Evolutionary conservation across 2,113 vertebrate genomes (phyloP), one percentile per base, ranked within the genome.

Genomic region (Saimiri boliviensis): DNA sequence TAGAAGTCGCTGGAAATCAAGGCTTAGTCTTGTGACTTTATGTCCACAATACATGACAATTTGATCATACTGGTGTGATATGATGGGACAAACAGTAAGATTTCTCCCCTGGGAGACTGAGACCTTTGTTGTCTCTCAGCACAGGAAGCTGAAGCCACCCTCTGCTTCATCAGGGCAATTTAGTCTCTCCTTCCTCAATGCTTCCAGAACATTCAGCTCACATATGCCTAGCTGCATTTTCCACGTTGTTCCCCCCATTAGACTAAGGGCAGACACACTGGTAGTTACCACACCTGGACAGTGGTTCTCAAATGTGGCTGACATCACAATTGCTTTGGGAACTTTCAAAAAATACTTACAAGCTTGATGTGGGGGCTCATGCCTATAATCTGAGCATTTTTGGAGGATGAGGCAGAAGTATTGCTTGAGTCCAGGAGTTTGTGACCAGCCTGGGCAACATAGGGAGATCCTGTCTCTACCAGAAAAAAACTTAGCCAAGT

Each of bases 241-340:
- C 56, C 66, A 9, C 2, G 8, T 52, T 68, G 47, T 27, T 73
- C 32, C 84, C 14, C 2, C 27, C 8, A 37, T 2, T n/a, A 63
- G 25, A 27, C 4, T 1, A 1, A 0, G 2, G n/a, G n/a, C 58
- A 49, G 54, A 13, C 0, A 3, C 27, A 17, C 2, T 17, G 52
- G 19, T 14, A 5, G 56, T 52, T 16, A 47, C 4, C 30, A 35
- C 1, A 25, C 4, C 9, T 58, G 73, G 45, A 68, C 1, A 0
- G 23, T 49, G 82, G 10, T 52, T 83, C 82, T 45, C 71, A 86
- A 54, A 42, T 21, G 8, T 79, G 58, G n/a, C 83, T 23, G 23
- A 14, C 16, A 6, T 19, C 58, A 25, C 27, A 42, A 19, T 66
- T n/a, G 23, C 25, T 40, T 66, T 40, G 60, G 73, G 76, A 87